These are phyloP conservation scores for Marasmarcha lunaedactyla DNA, from an alignment of 2,888 invertebrate genomes.

Conservation along the genomic window DNA sequence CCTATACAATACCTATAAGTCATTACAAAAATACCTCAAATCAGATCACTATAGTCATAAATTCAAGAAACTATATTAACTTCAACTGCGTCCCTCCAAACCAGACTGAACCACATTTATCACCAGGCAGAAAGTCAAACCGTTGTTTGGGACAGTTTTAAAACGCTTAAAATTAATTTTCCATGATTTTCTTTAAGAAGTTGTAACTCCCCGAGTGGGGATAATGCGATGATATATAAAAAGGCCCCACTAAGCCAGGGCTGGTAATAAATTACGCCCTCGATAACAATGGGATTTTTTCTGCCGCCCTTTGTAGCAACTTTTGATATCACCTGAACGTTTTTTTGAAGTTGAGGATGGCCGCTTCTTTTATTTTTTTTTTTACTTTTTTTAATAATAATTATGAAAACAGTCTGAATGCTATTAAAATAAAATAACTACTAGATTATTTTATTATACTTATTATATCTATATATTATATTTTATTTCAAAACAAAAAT, in stretches of 20 bases:
- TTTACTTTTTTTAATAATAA: too few species aligned
- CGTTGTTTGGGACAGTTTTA: conserved; percentile 57
- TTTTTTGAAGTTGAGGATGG: conserved; percentile 17
- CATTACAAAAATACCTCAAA: too few species aligned
- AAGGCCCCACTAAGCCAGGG: conserved; percentile 59
- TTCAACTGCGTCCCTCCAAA: too few species aligned
- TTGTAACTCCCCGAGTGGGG: conserved; percentile 67
- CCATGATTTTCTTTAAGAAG: conserved; percentile 69
- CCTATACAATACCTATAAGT: too few species aligned
- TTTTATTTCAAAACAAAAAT: too few species aligned
- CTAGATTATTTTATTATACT: too few species aligned
- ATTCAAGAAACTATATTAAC: too few species aligned
- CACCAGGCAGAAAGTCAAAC: conserved; percentile 35
- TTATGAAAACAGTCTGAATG: too few species aligned
- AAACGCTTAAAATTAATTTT: conserved; percentile 65
- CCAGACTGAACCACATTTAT: not conserved
- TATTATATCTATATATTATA: too few species aligned
- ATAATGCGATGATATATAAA: conserved; percentile 72
- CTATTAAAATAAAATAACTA: too few species aligned
- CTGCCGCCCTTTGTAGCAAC: conserved; percentile 63
- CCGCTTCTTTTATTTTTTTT: too few species aligned
- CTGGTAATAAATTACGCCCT: conserved; percentile 70
- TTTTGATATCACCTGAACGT: conserved; percentile 69
- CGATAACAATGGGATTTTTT: conserved; percentile 72
- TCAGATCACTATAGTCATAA: too few species aligned